These are phyloP conservation scores for Caracal caracal DNA, from an alignment of 2,113 vertebrate genomes.

Conservation along the genomic window DNA sequence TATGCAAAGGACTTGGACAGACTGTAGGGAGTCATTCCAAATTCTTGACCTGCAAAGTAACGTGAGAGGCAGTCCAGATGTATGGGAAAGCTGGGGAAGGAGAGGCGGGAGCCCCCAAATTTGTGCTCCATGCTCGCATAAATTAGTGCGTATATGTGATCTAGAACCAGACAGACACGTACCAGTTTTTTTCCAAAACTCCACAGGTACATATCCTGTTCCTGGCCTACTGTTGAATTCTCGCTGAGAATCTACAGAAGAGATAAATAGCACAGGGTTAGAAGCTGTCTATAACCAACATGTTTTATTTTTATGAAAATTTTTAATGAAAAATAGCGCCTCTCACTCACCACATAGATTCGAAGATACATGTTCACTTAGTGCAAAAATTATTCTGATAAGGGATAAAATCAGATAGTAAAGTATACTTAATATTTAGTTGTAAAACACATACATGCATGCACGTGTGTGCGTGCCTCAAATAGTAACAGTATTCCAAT, in stretches of 20 bases:
- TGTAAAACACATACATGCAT: background rate
- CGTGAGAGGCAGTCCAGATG: background rate
- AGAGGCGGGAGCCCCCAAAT: background rate
- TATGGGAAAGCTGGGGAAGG: background rate
- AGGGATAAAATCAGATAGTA: background rate
- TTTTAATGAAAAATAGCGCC: background rate
- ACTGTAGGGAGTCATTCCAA: background rate
- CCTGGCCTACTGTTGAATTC: conserved; percentile 93
- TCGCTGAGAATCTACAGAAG: conserved; percentile 91
- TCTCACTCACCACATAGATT: background rate
- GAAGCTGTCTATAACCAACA: background rate
- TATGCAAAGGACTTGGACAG: background rate
- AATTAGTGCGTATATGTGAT: background rate
- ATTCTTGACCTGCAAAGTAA: background rate
- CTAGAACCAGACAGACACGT: conserved; percentile 70
- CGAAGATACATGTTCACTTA: background rate
- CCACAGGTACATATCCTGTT: conserved; percentile 95
- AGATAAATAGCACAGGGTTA: conserved; percentile 57
- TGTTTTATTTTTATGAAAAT: conserved; percentile 35
- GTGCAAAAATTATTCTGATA: background rate
- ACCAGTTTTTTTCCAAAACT: conserved; percentile 99
- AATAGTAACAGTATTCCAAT: background rate
- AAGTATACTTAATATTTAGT: conserved; percentile 6
- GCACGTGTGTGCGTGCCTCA: background rate
- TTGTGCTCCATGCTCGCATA: background rate